Base-by-base conservation (phyloP, 2,797 vertebrate species). In the Epinephelus coioides region DNA sequence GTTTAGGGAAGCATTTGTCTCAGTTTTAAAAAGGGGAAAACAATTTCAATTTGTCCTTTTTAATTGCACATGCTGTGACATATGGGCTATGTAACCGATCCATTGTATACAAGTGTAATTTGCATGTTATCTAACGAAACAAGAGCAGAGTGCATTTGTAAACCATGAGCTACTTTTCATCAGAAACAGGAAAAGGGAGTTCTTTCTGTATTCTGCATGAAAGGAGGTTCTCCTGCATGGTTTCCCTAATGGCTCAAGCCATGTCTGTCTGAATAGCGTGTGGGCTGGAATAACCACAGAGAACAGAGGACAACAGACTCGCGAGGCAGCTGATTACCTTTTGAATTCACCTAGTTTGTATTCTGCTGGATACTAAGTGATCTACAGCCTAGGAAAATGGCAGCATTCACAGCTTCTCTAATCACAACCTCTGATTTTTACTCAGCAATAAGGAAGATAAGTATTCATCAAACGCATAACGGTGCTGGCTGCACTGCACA, bases 221-320 rank as follows among this genome's bases (percentile, higher is more conserved):
- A 55, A 82, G 86, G 70, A 87, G 82, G 83, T 78, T 80, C 59
- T 73, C 63, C 56, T 76, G 86, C 86, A 44, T 88, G 85, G 65
- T 69, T 91, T 87, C 87, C 67, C 73, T 84, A 79, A 90, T 62
- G 17, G 21, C 13, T 79, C 60, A 77, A 88, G 64, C 51, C 67
- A 43, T 51, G 70, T 75, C 56, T 76, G 82, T 75, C 59, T 54
- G 46, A 49, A 34, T 23, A 66, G 46, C 46, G 68, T 74, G 49
- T 10, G 43, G 21, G 79, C 59, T 73, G 70, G 61, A 80, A 70
- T 59, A 60, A 82, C 25, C 47, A 18, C 23, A 64, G 21, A 38
- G 7, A 50, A 50, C 49, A 70, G 49, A 73, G 17, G 4, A 49
- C 46, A 40, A 8, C 8, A 62, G 65, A 60, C 47, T 38, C 0